Evolutionary conservation across 2,888 invertebrate species (phyloP), one percentile per base, ranked within the genome.

Genomic region (Lasioglossum pauxillum): DNA sequence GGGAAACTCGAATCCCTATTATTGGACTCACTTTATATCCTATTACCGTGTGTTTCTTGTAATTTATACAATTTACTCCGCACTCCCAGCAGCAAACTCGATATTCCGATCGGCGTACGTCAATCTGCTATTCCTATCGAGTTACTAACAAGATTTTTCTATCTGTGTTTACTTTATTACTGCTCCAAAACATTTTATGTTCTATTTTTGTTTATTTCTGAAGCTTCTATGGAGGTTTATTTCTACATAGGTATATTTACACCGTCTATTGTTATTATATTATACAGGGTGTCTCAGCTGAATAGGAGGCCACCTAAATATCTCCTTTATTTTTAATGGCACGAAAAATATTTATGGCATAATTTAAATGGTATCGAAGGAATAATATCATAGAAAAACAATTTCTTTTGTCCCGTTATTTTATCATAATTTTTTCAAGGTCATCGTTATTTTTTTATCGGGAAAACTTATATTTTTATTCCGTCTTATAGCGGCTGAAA

Each of bases 41-140:
- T 38, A 57, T n/a, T 27, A 19, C 10, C 41, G 49, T 41, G 71
- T n/a, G 41, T 41, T n/a, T 41, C 71, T n/a, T 41, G 38, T 27
- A 71, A 80, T 83, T 80, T 60, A 60, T 49, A 35, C 75, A 72
- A 83, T 80, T 83, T 53, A 57, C 31, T 67, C 41, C 0, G 71
- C 41, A 41, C 23, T 38, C n/a, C 2, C 71, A 0, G 14, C 5
- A 41, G 8, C 41, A 14, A n/a, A 23, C n/a, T 41, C 38, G 41
- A 23, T 41, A n/a, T 71, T 71, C 38, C 12, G n/a, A 41, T 12
- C 10, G 23, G 14, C 71, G 14, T 12, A n/a, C 12, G 41, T n/a
- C 41, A 41, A 71, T 71, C 23, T 41, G n/a, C 31, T 31, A 8
- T 7, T 31, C 64, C 16, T 31, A 31, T 31, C 16, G 16, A 31